phyloP scores from a whole-genome alignment of 1,140 invertebrate species.

The Phthorimaea operculella region DNA sequence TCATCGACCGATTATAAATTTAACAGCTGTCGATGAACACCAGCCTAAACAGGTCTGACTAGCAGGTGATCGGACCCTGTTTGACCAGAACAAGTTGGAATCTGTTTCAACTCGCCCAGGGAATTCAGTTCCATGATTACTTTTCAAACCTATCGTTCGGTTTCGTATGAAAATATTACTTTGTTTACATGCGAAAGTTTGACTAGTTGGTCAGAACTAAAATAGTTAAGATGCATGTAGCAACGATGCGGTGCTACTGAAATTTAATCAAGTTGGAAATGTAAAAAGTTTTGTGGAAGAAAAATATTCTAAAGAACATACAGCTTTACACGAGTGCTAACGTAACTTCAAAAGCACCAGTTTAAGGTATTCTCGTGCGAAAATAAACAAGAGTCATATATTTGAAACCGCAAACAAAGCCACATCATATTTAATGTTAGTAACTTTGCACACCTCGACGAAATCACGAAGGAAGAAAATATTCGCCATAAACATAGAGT shows the following conservation, averaged over 20 bases:
- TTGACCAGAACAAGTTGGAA: background rate
- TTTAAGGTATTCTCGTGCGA: too few species aligned
- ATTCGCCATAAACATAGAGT: conserved; percentile 4
- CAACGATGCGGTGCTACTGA: too few species aligned
- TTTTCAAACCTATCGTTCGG: background rate
- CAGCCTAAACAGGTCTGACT: background rate
- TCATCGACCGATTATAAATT: too few species aligned
- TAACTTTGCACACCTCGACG: conserved; percentile 3
- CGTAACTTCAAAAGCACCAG: too few species aligned
- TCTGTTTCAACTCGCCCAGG: background rate
- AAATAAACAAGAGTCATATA: background rate
- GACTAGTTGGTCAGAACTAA: background rate
- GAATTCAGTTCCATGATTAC: background rate
- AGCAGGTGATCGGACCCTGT: conserved; percentile 2
- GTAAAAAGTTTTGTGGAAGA: background rate
- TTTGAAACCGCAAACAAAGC: conserved; percentile 4
- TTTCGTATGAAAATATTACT: background rate
- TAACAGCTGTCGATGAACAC: too few species aligned
- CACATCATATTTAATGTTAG: conserved; percentile 6
- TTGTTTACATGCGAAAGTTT: background rate
- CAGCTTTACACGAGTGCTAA: too few species aligned
- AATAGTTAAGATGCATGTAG: too few species aligned
- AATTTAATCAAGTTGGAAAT: background rate
- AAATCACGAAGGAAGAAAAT: conserved; percentile 5
- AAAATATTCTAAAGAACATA: background rate